A percentile compares a stretch with the other conserved stretches of the same genome.
Evolutionary conservation across 2,888 invertebrate genomes (phyloP).

Genomic region (Timema cristinae): DNA sequence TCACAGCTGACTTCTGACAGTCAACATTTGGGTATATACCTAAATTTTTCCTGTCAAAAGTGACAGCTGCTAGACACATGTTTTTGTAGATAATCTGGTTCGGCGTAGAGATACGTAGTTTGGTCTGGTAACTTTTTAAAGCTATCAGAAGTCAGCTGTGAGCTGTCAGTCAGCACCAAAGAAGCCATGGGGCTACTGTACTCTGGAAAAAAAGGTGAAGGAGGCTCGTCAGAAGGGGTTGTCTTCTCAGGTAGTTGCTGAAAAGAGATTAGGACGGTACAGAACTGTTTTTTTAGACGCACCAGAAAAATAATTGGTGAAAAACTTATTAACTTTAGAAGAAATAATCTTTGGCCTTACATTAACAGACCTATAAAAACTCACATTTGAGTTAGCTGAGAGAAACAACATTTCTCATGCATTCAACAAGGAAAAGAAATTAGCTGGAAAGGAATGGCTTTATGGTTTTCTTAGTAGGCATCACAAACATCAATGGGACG

Average conservation of each 20-base stretch:
- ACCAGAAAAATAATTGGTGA: neutral
- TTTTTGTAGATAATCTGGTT: too few species aligned
- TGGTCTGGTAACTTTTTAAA: too few species aligned
- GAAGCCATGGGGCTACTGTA: too few species aligned
- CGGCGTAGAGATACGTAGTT: too few species aligned
- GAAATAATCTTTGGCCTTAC: conserved; percentile 3
- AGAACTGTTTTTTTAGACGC: neutral
- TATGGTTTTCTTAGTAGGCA: conserved; percentile 5
- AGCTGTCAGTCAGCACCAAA: too few species aligned
- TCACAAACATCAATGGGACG: conserved; percentile 11
- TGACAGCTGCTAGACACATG: too few species aligned
- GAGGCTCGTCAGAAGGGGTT: neutral
- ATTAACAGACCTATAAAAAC: neutral
- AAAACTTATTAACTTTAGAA: neutral
- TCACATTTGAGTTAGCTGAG: neutral
- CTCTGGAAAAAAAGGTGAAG: neutral
- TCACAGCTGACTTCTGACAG: too few species aligned
- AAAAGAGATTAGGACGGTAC: conserved; percentile 5
- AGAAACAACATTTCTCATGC: neutral
- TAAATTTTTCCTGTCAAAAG: too few species aligned
- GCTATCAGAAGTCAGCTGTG: too few species aligned
- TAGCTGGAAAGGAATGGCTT: neutral
- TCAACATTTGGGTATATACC: too few species aligned
- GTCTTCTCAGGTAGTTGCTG: neutral
- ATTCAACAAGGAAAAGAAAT: conserved; percentile 9